Percentiles rank a stretch among this genome's conserved stretches.
phyloP scores from a whole-genome alignment of 2,888 invertebrate genomes.

The Colostygia pectinataria region DNA sequence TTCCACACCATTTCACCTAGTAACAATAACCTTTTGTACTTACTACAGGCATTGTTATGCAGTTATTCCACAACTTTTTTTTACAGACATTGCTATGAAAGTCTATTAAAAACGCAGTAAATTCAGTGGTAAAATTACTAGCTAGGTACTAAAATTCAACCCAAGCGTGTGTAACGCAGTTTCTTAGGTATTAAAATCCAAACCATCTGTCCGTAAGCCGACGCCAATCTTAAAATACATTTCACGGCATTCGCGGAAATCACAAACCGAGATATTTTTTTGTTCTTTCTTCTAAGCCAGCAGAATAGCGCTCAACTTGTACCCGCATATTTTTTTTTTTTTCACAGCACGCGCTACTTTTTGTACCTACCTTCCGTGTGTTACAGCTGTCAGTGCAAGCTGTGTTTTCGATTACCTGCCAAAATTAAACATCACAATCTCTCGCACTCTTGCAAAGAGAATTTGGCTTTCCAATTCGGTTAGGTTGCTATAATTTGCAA shows the following conservation, averaged over 20 bases:
- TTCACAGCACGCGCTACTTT: slow-evolving; percentile 72
- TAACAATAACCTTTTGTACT: too few species aligned
- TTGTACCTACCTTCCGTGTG: slow-evolving; percentile 72
- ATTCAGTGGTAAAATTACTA: too few species aligned
- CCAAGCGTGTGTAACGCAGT: slow-evolving; percentile 12
- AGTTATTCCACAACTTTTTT: too few species aligned
- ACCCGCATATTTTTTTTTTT: slow-evolving; percentile 77
- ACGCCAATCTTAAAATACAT: slow-evolving; percentile 53
- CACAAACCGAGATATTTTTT: slow-evolving; percentile 43
- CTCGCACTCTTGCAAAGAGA: neutral
- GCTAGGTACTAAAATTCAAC: neutral
- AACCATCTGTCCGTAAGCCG: slow-evolving; percentile 17
- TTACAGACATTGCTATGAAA: too few species aligned
- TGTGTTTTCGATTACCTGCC: slow-evolving; percentile 66
- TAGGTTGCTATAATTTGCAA: slow-evolving; percentile 66
- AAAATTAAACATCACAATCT: slow-evolving; percentile 38
- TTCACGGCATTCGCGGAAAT: slow-evolving; percentile 64
- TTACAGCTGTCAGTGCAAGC: slow-evolving; percentile 77
- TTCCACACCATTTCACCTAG: too few species aligned
- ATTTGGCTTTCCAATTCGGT: slow-evolving; percentile 37
- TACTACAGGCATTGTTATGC: too few species aligned
- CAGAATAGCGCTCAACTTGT: slow-evolving; percentile 72
- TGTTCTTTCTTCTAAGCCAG: slow-evolving; percentile 50
- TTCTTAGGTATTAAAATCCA: slow-evolving; percentile 11
- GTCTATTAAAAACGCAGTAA: too few species aligned